Conservation (phyloP, 2,888 invertebrate species). For the Nebria brevicollis region DNA sequence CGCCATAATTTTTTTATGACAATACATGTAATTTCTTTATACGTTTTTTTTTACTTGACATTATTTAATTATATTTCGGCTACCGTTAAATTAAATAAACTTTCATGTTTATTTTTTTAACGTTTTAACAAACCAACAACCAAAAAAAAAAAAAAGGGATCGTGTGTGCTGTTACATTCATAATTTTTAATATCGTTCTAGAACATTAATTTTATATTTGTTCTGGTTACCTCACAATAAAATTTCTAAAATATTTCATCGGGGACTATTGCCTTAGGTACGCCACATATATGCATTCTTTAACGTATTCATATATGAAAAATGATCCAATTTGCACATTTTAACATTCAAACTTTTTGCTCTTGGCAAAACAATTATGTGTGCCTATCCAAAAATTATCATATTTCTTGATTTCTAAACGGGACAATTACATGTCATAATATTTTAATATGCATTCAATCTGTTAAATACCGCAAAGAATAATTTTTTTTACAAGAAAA, state of each 20-base stretch:
- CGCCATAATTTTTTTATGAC: neutral
- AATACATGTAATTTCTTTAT: conserved; percentile 18
- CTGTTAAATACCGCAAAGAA: too few species aligned
- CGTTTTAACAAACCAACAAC: neutral
- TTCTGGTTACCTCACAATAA: neutral
- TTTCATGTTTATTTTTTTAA: conserved; percentile 18
- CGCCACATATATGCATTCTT: neutral
- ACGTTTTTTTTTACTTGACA: conserved; percentile 23
- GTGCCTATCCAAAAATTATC: neutral
- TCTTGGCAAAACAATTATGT: neutral
- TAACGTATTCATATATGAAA: neutral
- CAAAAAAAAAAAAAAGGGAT: neutral
- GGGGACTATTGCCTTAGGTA: neutral
- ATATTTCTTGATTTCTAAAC: neutral
- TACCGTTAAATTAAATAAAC: conserved; percentile 36
- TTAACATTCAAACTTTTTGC: neutral
- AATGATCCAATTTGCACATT: neutral
- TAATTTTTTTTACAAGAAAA: too few species aligned
- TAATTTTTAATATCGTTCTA: neutral
- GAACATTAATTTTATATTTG: neutral
- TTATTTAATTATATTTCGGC: conserved; percentile 25
- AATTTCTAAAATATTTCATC: neutral
- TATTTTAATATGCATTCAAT: neutral
- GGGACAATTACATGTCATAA: neutral
- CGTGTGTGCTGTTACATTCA: neutral